Evolutionary conservation across 2,888 invertebrate genomes (phyloP), one percentile per base, ranked within the genome.

Genomic region (Leptopilina myrica): DNA sequence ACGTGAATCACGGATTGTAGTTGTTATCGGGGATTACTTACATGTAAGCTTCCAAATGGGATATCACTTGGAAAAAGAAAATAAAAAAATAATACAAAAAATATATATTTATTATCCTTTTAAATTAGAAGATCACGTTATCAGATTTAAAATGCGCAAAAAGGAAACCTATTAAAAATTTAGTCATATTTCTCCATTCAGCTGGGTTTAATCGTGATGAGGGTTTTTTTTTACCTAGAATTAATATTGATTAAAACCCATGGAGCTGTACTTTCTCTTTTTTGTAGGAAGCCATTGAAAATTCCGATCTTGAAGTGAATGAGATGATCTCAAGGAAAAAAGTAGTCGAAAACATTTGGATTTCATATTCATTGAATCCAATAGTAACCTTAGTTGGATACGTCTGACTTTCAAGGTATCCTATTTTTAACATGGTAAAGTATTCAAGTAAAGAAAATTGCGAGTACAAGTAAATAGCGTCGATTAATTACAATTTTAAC

Each of bases 1-100:
- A 20, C 62, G 62, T 62, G 20, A 20, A 62, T 62, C 62, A 15
- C 15, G 62, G 62, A 62, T 62, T 62, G 62, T 62, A 62, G 62
- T 62, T 62, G 62, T 62, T 62, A 62, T 62, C 62, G 62, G 62
- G 62, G 62, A 62, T 62, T 62, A 62, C 62, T 62, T 62, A 62
- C 62, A 62, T 62, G 62, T 62, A 62, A 62, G 62, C 62, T 62
- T 15, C 62, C 15, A 62, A 20, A 59, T 33, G 33, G 62, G 7
- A n/a, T 6, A 62, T 62, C 20, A 9, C 62, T 15, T 20, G 62
- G 62, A 62, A 62, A 15, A 62, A 20, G 15, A 62, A 62, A 62
- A 62, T 62, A 62, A 15, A n/a, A 15, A 20, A 9, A n/a, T 62
- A 15, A 62, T 62, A 20, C n/a, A 20, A 33, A 1, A n/a, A 3